These are phyloP conservation scores for Anthophora plumipes DNA, from an alignment of 2,888 invertebrate species.

Conservation along the genomic window DNA sequence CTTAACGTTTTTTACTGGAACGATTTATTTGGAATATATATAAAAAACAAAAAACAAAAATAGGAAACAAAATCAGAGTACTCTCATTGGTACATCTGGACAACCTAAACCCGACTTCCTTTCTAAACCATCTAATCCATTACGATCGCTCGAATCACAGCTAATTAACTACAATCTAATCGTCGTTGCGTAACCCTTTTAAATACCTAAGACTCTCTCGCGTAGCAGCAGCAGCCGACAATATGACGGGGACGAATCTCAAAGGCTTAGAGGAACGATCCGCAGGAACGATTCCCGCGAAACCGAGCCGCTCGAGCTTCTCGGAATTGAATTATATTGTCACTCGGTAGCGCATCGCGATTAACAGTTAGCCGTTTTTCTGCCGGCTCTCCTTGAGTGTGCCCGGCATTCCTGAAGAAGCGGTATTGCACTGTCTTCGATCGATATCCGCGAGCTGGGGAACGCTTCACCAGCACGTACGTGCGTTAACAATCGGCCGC, in stretches of 20 bases:
- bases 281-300: slow-evolving; percentile 37
- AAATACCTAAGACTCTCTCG: neutral
- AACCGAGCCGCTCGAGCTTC: slow-evolving; percentile 21
- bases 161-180: slow-evolving; percentile 1
- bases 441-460: slow-evolving; percentile 54
- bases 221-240: too few species aligned
- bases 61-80: too few species aligned
- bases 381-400: slow-evolving; percentile 38
- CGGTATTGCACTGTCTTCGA: slow-evolving; percentile 61
- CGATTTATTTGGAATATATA: too few species aligned
- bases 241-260: neutral
- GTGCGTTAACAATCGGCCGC: slow-evolving; percentile 43
- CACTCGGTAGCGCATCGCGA: slow-evolving; percentile 57
- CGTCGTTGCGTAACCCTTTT: neutral
- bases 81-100: too few species aligned
- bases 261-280: slow-evolving; percentile 1
- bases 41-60: too few species aligned
- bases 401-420: slow-evolving; percentile 54
- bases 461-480: slow-evolving; percentile 20
- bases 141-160: neutral
- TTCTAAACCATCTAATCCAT: neutral
- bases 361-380: slow-evolving; percentile 63
- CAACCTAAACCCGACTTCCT: neutral
- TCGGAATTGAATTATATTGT: slow-evolving; percentile 62
- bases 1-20: too few species aligned